Base-by-base conservation (phyloP, 2,888 invertebrate species). In the Microplitis deprimator region DNA sequence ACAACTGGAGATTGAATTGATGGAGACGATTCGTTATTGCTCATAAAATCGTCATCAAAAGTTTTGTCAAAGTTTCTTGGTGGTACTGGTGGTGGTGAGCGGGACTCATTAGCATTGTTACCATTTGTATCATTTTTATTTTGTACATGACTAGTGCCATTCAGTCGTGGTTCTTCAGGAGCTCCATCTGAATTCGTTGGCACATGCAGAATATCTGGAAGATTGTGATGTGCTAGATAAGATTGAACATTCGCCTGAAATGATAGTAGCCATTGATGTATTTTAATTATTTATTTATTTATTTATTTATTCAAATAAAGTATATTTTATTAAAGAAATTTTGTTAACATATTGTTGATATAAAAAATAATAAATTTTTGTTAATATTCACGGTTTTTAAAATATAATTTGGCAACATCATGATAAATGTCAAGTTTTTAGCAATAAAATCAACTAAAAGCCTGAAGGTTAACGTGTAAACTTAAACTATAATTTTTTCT, bases 1-100 rank as follows among this genome's bases (percentile, higher is more conserved):
- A 95, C 95, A 62, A 93, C 91, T 59, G 94, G 94, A 20, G 82
- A 91, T 60, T 94, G 94, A 17, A 82, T 81, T 29, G 86, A 79
- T 7, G 85, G 73, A 16, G 71, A 38, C 6, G 61, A 60, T 68
- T 86, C 82, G 76, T 89, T 87, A 72, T 82, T 86, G 65, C 85
- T 87, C 83, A 88, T 85, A 39, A 89, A 89, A 82, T 89, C 87
- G 71, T 90, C 89, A 70, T 89, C 89, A 68, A 89, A 89, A 3
- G 85, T 81, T 79, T 89, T 89, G 68, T 89, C 89, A 39, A 90
- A 89, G 79, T 87, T 88, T 71, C 89, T 87, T 7, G 86, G 89
- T 40, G 88, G 88, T 77, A 88, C 87, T 38, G 87, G 88, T 62
- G 86, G 88, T 77, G 87, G 88, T 77, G 84, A 88, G 67, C 86